Percentiles rank a stretch among this genome's conserved stretches.
These are phyloP conservation scores for Eupithecia vulgata DNA, from an alignment of 2,888 invertebrate species.

Conservation along the genomic window DNA sequence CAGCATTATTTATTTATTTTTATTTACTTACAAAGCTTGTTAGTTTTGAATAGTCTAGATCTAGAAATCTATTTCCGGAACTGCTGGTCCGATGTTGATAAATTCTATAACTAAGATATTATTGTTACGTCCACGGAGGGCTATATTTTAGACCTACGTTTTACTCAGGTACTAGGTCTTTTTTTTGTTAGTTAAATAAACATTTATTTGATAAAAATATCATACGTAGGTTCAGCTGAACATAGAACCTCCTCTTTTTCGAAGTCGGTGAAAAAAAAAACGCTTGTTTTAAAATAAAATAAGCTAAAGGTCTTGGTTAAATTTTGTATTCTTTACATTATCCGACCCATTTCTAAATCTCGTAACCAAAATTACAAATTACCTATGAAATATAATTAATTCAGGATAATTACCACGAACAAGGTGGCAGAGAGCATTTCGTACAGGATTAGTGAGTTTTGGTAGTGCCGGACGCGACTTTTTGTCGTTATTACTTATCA, in stretches of 20 bases:
- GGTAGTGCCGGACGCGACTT: conserved; percentile 14
- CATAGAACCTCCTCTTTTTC: not conserved
- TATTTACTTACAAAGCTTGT: too few species aligned
- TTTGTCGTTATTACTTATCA: conserved; percentile 12
- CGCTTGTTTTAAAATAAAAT: not conserved
- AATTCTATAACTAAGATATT: too few species aligned
- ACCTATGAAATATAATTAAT: conserved; percentile 58
- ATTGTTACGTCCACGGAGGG: not conserved
- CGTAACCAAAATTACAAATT: conserved; percentile 38
- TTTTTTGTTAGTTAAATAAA: too few species aligned
- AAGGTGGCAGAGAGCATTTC: conserved; percentile 54
- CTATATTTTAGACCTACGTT: not conserved
- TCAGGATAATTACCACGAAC: conserved; percentile 60
- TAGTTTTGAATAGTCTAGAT: too few species aligned
- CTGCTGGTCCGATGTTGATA: too few species aligned
- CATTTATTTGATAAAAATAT: too few species aligned
- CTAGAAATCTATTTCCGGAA: too few species aligned
- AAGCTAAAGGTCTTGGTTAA: not conserved
- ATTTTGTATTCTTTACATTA: not conserved
- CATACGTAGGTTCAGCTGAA: too few species aligned
- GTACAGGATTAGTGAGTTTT: conserved; percentile 48
- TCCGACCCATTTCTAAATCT: conserved; percentile 20
- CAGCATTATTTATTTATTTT: too few species aligned
- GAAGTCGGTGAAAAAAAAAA: not conserved
- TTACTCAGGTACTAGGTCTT: not conserved